Base-by-base conservation (phyloP, 2,888 invertebrate species). In the Eupithecia insigniata region DNA sequence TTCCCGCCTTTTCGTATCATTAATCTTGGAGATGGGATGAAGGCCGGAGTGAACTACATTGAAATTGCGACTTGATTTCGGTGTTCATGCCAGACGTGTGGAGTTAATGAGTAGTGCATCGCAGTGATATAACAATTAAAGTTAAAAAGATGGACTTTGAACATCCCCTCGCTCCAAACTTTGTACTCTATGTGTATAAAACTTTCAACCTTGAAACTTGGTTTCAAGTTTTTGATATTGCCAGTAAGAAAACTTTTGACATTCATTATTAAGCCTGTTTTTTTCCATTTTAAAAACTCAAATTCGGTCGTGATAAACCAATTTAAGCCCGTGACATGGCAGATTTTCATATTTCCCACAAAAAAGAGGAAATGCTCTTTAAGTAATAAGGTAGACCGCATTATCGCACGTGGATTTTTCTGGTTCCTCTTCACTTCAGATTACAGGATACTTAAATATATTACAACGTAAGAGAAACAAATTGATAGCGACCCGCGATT, bases 21-120 rank as follows among this genome's bases (percentile, higher is more conserved):
- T 75, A 79, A 77, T 72, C 71, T 69, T 71, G 66, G 43, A 75
- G 76, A 73, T 67, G 58, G 67, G 69, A 69, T 65, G 58, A 74
- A 66, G 73, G 66, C 67, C 70, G 73, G 66, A 73, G 73, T 58
- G 62, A 71, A 72, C 62, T 71, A 71, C 62, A 58, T 69, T 64
- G 64, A 71, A 70, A 69, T 67, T 65, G 67, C 46, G 32, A 62
- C 65, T 67, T 70, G 51, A n/a, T 58, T 67, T 39, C 18, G 26
- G 26, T 60, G n/a, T 22, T 26, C 51, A 46, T 66, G 61, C 26
- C 61, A 32, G 39, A 58, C 34, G 26, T 34, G 36, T 64, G 26
- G 22, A 26, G 7, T 32, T 36, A 64, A 36, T n/a, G 22, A 26
- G 36, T 62, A 26, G 18, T 32, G 34, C 30, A 34, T 55, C 55